A percentile compares a stretch with the other conserved stretches of the same genome.
phyloP scores from a whole-genome alignment of 2,113 vertebrate species.

The Formicarius rufipectus region DNA sequence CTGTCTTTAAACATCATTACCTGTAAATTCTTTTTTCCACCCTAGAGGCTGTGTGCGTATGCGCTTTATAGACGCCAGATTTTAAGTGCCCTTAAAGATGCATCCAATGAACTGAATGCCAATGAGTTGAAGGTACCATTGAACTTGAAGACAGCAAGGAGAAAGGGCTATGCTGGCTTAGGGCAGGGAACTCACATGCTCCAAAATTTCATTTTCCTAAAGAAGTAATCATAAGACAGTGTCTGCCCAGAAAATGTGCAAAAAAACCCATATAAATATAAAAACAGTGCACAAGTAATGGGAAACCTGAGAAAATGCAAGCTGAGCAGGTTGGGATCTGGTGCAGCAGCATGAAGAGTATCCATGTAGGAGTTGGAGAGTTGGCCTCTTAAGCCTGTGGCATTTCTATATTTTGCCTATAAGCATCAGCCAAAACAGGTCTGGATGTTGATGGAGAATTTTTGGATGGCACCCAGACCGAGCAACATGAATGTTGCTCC shows the following conservation, averaged over 20 bases:
- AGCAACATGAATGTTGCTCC: not conserved
- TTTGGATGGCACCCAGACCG: not conserved
- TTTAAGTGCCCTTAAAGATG: not conserved
- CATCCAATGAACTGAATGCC: not conserved
- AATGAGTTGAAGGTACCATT: not conserved
- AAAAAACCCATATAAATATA: not conserved
- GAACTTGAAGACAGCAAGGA: not conserved
- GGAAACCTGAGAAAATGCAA: not conserved
- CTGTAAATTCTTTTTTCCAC: not conserved
- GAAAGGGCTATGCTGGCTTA: not conserved
- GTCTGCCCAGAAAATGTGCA: not conserved
- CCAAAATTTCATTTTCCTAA: not conserved
- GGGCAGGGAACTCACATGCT: accelerated
- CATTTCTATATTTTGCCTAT: not conserved
- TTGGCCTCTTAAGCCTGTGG: not conserved
- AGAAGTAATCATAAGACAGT: not conserved
- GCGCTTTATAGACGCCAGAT: not conserved
- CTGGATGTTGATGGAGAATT: not conserved
- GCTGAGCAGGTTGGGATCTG: not conserved
- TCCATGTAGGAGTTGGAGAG: not conserved
- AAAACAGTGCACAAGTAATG: not conserved
- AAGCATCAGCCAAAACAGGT: accelerated
- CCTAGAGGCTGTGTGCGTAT: not conserved
- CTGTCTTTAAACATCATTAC: not conserved
- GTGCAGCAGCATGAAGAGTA: not conserved